Evolutionary conservation across 2,888 invertebrate genomes (phyloP), one percentile per base, ranked within the genome.

Genomic region (Ophioninae sp.): DNA sequence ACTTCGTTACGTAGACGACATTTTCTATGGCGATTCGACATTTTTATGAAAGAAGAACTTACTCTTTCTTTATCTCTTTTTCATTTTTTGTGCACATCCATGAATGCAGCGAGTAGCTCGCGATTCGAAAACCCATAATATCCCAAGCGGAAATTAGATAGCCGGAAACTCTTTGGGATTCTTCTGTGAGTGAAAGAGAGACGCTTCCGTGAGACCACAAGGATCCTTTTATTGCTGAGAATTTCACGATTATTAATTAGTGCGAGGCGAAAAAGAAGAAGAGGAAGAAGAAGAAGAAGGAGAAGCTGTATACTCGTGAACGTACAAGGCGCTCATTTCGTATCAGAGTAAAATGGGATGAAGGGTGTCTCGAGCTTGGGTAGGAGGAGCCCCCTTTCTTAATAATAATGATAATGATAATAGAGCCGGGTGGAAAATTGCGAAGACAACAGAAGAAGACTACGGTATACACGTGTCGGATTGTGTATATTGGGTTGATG

Each of bases 101-200:
- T 41, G 2, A 7, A 20, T 41, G 59, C 10, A 67, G 10, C 2
- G 61, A 59, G 57, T 44, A 65, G 74, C 74, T 64, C 69, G 74
- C 50, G 62, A 65, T 64, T 74, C 57, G 69, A 57, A 75, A 79
- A 41, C 65, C 79, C 69, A 70, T 39, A 82, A 75, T 59, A 70
- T 68, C 44, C 7, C 59, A 77, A 20, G 70, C 76, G 85, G 83
- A 85, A 85, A 81, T 83, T 70, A 83, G 82, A 30, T 41, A 64
- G 50, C 13, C 64, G 57, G 21, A 44, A 17, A 79, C 74, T 75
- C 74, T 50, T 70, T 75, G 39, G 59, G 50, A 57, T 10, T 70
- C 37, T 41, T 30, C 6, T 56, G 20, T 23, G 73, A 57, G 64
- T 6, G 30, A 23, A 20, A 57, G 75, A 73, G 44, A 37, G 65